A percentile compares a stretch with the other conserved stretches of the same genome.
These are phyloP conservation scores for Dasysyrphus albostriatus DNA, from an alignment of 2,888 invertebrate genomes.

Conservation along the genomic window DNA sequence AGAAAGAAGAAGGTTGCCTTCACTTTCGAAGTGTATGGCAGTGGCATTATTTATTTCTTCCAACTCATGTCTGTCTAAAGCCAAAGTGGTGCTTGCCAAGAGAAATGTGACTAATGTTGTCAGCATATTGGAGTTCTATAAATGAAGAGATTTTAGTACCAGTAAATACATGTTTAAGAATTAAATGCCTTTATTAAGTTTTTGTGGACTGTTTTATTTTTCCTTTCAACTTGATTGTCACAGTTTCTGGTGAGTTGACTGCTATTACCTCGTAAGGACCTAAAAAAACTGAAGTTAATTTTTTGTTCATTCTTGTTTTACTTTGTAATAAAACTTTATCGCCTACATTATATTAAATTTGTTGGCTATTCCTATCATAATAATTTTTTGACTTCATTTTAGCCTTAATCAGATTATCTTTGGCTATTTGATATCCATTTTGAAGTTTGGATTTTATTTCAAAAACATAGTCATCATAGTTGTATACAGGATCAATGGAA, in stretches of 20 bases:
- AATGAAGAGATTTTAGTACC: not conserved
- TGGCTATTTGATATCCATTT: conserved; percentile 31
- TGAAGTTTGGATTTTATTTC: conserved; percentile 18
- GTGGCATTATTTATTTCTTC: not conserved
- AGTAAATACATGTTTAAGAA: not conserved
- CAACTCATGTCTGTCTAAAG: not conserved
- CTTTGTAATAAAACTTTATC: conserved; percentile 30
- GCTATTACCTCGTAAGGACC: conserved; percentile 11
- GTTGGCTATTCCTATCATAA: conserved; percentile 17
- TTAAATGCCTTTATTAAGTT: conserved; percentile 20
- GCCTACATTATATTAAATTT: conserved; percentile 13
- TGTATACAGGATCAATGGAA: too few species aligned
- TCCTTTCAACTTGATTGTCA: not conserved
- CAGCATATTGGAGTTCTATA: not conserved
- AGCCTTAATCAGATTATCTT: not conserved
- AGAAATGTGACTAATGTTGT: not conserved
- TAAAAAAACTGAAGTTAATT: not conserved
- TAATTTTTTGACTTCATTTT: conserved; percentile 10
- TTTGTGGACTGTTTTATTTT: not conserved
- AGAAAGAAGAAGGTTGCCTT: not conserved
- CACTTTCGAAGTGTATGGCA: conserved; percentile 12
- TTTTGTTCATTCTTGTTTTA: conserved; percentile 25
- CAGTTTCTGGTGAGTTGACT: conserved; percentile 3
- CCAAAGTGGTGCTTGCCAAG: not conserved
- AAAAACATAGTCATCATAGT: conserved; percentile 21